phyloP scores from a whole-genome alignment of 2,888 invertebrate species.

The Drosophila macrospina region DNA sequence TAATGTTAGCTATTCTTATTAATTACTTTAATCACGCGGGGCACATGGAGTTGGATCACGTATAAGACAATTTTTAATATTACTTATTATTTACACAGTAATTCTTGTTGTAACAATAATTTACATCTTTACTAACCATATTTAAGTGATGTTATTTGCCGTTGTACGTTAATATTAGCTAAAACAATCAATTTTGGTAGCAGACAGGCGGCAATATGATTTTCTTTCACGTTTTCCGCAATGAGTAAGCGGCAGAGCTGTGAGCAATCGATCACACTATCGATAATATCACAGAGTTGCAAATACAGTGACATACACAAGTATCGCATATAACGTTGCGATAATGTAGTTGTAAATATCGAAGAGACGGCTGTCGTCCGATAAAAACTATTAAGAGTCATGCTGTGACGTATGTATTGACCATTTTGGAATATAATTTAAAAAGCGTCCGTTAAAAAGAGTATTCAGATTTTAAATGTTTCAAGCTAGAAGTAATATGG shows the following conservation, averaged over 20 bases:
- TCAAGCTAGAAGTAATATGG: not conserved
- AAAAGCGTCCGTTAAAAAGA: conserved; percentile 20
- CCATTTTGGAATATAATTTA: conserved; percentile 13
- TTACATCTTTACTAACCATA: conserved; percentile 78
- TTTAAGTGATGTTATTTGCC: conserved; percentile 66
- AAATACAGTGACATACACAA: not conserved
- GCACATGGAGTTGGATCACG: conserved; percentile 35
- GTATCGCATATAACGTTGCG: conserved; percentile 2
- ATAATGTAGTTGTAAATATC: not conserved
- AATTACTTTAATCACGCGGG: conserved; percentile 41
- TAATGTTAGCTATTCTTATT: not conserved
- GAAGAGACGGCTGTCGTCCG: not conserved
- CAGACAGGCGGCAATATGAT: conserved; percentile 70
- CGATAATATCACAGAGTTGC: conserved; percentile 12
- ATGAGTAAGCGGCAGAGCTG: conserved; percentile 63
- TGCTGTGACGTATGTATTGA: conserved; percentile 30
- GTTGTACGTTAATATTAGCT: conserved; percentile 44
- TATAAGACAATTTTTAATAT: not conserved
- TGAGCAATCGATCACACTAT: conserved; percentile 7
- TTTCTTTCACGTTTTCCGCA: conserved; percentile 73
- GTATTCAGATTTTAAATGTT: not conserved
- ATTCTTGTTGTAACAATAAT: conserved; percentile 32
- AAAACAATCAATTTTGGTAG: conserved; percentile 69
- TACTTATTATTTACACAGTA: not conserved
- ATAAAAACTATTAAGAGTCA: not conserved